Evolutionary conservation across 2,113 vertebrate genomes (phyloP).

Genomic region (Lasiurus borealis): DNA sequence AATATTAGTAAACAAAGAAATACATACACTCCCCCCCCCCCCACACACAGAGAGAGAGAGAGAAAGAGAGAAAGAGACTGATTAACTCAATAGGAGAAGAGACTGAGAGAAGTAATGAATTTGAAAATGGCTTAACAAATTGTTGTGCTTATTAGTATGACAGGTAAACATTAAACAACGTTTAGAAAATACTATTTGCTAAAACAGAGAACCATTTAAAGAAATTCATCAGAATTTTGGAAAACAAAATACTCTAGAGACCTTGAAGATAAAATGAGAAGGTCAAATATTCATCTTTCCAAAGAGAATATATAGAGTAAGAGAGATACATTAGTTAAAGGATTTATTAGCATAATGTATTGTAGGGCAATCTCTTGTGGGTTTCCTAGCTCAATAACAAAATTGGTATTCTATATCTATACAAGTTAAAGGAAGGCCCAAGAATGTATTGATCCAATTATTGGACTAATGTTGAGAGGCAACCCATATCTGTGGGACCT

Average conservation of each 20-base stretch:
- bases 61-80: not conserved
- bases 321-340: not conserved
- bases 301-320: conserved; percentile 22
- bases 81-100: not conserved
- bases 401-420: not conserved
- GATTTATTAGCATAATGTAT: not conserved
- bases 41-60: too few species aligned
- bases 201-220: not conserved
- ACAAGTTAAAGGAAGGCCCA: not conserved
- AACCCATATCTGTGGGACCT: not conserved
- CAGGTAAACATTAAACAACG: not conserved
- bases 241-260: not conserved
- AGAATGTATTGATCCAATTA: not conserved
- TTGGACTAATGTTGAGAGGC: not conserved
- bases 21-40: not conserved
- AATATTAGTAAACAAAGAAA: not conserved
- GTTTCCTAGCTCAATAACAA: conserved; percentile 28
- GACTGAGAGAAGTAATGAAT: not conserved
- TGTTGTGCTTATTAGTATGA: not conserved
- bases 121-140: not conserved
- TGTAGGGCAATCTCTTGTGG: not conserved
- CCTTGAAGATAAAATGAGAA: not conserved
- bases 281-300: not conserved
- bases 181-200: not conserved
- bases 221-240: not conserved